Conservation (phyloP, 2,797 vertebrate species). For the Capromys pilorides region DNA sequence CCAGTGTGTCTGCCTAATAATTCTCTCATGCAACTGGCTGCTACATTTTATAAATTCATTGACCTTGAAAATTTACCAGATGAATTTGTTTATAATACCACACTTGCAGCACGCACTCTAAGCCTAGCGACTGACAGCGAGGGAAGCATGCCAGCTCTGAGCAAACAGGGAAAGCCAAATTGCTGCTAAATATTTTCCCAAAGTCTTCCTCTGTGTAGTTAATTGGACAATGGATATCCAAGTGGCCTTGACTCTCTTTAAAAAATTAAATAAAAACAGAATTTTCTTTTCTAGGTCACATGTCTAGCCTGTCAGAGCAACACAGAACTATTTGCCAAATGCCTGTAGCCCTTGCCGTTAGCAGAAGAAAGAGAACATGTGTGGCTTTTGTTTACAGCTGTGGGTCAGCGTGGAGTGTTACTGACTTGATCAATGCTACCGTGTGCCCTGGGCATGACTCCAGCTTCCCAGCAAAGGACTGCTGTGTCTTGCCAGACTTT, state of each 20-base stretch:
- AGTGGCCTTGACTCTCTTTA: background rate
- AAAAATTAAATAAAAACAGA: slow-evolving; percentile 51
- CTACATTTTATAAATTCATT: background rate
- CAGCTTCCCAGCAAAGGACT: slow-evolving; percentile 13
- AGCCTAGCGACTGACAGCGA: background rate
- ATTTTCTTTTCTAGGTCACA: slow-evolving; percentile 37
- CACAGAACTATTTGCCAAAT: background rate
- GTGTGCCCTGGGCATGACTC: background rate
- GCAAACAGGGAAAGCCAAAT: background rate
- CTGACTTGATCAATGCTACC: slow-evolving; percentile 1
- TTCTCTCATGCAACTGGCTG: background rate
- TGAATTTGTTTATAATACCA: slow-evolving; percentile 16
- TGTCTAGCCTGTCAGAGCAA: background rate
- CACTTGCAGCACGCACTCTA: background rate
- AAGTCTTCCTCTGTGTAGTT: slow-evolving; percentile 29
- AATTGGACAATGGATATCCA: slow-evolving; percentile 37
- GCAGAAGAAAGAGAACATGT: background rate
- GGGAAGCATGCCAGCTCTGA: background rate
- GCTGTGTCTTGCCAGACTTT: background rate
- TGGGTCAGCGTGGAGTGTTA: background rate
- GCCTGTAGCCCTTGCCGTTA: background rate
- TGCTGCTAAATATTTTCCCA: slow-evolving; percentile 16
- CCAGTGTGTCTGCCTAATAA: background rate
- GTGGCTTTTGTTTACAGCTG: slow-evolving; percentile 9
- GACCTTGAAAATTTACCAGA: background rate